These are phyloP conservation scores for Thymelicus acteon DNA, from an alignment of 2,888 invertebrate genomes.

Conservation along the genomic window DNA sequence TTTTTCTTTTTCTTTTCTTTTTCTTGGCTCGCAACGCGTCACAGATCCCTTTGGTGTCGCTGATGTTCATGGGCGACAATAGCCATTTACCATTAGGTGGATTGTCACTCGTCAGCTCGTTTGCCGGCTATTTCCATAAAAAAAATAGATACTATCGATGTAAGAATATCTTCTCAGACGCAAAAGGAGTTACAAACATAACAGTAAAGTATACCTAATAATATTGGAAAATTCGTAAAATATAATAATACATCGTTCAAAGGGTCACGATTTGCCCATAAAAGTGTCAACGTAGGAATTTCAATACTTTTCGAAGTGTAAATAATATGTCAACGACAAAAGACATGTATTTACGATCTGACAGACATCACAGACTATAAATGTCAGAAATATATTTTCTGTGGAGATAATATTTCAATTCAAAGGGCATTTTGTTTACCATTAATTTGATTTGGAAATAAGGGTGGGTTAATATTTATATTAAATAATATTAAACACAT, in stretches of 20 bases:
- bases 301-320: neutral
- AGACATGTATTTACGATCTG: conserved; percentile 16
- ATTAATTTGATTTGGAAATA: too few species aligned
- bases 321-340: conserved; percentile 10
- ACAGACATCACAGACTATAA: conserved; percentile 8
- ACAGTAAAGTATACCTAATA: neutral
- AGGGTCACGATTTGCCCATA: neutral
- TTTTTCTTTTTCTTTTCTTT: too few species aligned
- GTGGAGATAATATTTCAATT: neutral
- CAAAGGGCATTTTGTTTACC: conserved; percentile 4
- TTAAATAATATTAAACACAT: too few species aligned
- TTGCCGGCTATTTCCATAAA: too few species aligned
- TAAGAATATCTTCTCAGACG: too few species aligned
- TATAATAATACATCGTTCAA: neutral
- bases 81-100: too few species aligned
- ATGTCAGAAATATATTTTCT: conserved; percentile 25
- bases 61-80: too few species aligned
- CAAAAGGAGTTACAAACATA: too few species aligned
- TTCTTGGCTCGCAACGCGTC: too few species aligned
- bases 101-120: too few species aligned
- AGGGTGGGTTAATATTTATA: neutral
- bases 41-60: too few species aligned
- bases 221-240: neutral
- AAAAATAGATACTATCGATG: too few species aligned
- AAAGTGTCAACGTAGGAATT: neutral